These are phyloP conservation scores for Sinocyclocheilus rhinocerous DNA, from an alignment of 2,113 vertebrate species.

Conservation along the genomic window DNA sequence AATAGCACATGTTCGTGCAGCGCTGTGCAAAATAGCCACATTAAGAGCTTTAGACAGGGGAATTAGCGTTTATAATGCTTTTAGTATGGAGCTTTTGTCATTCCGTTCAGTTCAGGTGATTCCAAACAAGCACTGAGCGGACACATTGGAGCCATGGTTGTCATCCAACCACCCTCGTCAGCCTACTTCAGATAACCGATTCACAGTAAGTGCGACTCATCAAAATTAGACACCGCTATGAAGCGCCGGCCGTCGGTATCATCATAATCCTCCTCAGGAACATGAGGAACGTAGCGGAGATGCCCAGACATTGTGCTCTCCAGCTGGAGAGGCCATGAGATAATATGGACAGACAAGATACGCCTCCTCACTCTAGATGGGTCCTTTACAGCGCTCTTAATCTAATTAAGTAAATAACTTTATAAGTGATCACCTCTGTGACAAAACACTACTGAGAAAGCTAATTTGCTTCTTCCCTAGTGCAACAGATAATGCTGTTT, in stretches of 20 bases:
- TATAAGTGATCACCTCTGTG: slow-evolving; percentile 84
- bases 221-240: slow-evolving; percentile 33
- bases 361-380: slow-evolving; percentile 65
- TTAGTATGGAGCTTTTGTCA: slow-evolving; percentile 33
- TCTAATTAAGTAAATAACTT: slow-evolving; percentile 92
- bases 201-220: slow-evolving; percentile 15
- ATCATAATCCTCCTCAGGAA: slow-evolving; percentile 10
- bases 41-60: slow-evolving; percentile 63
- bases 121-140: background rate
- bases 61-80: slow-evolving; percentile 51
- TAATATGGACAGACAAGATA: slow-evolving; percentile 72
- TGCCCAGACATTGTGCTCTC: slow-evolving; percentile 63
- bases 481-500: slow-evolving; percentile 88
- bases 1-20: slow-evolving; percentile 76
- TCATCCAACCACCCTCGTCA: slow-evolving; percentile 35
- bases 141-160: slow-evolving; percentile 39
- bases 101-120: slow-evolving; percentile 53
- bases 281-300: background rate
- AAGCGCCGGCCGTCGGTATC: slow-evolving; percentile 7
- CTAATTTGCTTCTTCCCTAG: slow-evolving; percentile 85
- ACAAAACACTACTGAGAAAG: slow-evolving; percentile 82
- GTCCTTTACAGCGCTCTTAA: slow-evolving; percentile 77
- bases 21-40: slow-evolving; percentile 68
- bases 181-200: slow-evolving; percentile 31
- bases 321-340: slow-evolving; percentile 64